phyloP scores from a whole-genome alignment of 2,113 vertebrate species.

The Dromiciops gliroides region DNA sequence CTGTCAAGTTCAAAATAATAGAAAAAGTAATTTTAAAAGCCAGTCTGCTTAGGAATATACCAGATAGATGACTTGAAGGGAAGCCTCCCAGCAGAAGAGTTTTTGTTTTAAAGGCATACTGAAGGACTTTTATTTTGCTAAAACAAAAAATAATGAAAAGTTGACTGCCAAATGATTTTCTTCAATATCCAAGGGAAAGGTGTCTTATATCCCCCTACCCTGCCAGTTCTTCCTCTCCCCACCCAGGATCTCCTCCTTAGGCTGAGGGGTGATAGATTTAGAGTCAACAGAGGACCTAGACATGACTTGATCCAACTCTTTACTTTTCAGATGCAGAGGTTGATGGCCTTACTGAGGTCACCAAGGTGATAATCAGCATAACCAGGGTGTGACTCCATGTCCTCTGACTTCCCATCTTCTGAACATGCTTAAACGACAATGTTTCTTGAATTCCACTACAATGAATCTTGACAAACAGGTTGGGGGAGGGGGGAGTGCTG shows the following conservation, averaged over 20 bases:
- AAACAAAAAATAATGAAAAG: background rate
- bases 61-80: background rate
- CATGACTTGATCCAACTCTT: background rate
- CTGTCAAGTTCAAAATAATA: background rate
- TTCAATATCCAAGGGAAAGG: background rate
- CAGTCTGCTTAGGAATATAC: background rate
- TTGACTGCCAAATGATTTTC: background rate
- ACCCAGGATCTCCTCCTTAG: background rate
- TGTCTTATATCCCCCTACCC: background rate
- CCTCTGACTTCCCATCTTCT: background rate
- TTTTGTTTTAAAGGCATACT: background rate
- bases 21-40: background rate
- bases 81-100: background rate
- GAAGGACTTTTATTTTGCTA: background rate
- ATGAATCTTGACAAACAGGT: background rate
- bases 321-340: background rate
- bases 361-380: background rate
- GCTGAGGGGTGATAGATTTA: background rate
- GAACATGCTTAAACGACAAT: background rate
- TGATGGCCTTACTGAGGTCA: background rate
- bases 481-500: background rate
- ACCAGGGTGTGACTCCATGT: background rate
- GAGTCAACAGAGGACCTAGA: background rate
- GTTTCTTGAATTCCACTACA: background rate
- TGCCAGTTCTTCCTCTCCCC: background rate